Conservation (phyloP, 2,888 invertebrate genomes). For the Gastracanthus pulcherrimus region DNA sequence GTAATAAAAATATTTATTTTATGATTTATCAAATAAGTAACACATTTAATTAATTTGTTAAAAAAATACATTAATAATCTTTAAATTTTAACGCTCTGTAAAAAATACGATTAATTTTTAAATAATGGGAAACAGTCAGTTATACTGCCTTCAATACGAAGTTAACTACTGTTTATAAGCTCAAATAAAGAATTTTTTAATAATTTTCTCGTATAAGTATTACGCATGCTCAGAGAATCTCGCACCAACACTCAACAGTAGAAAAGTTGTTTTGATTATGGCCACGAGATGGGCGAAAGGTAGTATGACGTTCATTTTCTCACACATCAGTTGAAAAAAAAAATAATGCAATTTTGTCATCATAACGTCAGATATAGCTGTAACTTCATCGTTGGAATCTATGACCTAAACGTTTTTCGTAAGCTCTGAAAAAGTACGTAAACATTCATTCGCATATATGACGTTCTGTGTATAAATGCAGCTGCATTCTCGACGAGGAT, state of each 20-base stretch:
- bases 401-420: not conserved
- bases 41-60: not conserved
- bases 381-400: not conserved
- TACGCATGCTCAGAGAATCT: conserved; percentile 38
- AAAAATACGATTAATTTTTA: too few relatives aligned
- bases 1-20: not conserved
- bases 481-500: not conserved
- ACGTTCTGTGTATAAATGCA: not conserved
- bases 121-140: too few relatives aligned
- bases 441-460: not conserved
- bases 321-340: not conserved
- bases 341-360: not conserved
- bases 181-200: not conserved
- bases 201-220: not conserved
- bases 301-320: conserved; percentile 1
- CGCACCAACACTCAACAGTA: too few relatives aligned
- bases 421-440: not conserved
- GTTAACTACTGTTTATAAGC: not conserved
- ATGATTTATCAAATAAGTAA: not conserved
- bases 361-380: not conserved
- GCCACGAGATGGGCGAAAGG: conserved; percentile 30
- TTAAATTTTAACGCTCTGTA: too few relatives aligned
- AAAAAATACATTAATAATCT: not conserved
- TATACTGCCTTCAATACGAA: too few relatives aligned
- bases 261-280: conserved; percentile 27